Percentiles rank a stretch among this genome's conserved stretches.
Conservation (phyloP, 2,888 invertebrate species). For the Erannis defoliaria region DNA sequence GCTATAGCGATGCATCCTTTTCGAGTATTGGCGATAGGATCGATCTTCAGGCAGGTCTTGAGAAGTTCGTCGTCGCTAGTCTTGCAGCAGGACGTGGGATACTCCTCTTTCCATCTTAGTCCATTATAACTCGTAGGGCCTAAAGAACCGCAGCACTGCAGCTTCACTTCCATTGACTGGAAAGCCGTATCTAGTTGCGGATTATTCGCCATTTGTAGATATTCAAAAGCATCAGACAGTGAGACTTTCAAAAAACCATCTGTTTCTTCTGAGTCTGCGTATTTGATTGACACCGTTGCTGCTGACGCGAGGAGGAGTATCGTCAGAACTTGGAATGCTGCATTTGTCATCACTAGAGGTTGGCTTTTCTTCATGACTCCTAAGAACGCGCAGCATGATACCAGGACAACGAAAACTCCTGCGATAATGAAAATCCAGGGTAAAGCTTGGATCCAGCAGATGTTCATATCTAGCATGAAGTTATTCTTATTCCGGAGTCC, state of each 20-base stretch:
- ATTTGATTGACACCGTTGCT: background rate
- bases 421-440: background rate
- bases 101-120: background rate
- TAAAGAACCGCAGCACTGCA: background rate
- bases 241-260: background rate
- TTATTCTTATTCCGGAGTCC: constrained; percentile 6
- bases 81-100: constrained; percentile 7
- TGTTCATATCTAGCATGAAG: background rate
- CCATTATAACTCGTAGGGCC: constrained; percentile 1
- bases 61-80: background rate
- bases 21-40: background rate
- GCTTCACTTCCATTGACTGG: background rate
- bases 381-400: constrained; percentile 9
- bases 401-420: background rate
- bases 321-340: background rate
- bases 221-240: background rate
- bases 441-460: background rate
- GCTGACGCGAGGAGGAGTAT: background rate
- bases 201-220: background rate
- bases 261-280: background rate
- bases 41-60: background rate
- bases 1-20: constrained; percentile 5
- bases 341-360: constrained; percentile 4
- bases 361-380: constrained; percentile 11
- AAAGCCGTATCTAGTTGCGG: background rate